A percentile compares a stretch with the other conserved stretches of the same genome.
phyloP scores from a whole-genome alignment of 1,140 invertebrate genomes.

The Bombyx mandarina region DNA sequence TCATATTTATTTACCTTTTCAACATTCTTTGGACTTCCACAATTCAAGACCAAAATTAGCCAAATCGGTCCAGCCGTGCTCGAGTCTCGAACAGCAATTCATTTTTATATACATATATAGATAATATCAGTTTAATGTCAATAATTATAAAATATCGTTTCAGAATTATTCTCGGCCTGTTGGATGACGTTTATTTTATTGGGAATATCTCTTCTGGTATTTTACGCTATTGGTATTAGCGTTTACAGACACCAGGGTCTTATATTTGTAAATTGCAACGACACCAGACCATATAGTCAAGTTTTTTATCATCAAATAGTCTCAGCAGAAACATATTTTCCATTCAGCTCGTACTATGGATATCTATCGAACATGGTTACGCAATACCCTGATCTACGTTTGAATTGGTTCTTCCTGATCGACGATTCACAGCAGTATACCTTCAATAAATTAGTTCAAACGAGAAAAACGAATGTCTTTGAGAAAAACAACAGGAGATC shows the following conservation, averaged over 20 bases:
- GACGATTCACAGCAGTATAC: conserved; percentile 32
- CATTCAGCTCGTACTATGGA: conserved; percentile 32
- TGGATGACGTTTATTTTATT: conserved; percentile 52
- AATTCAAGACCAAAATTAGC: too few species aligned
- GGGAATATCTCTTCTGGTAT: conserved; percentile 43
- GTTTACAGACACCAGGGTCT: conserved; percentile 35
- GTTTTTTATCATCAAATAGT: conserved; percentile 46
- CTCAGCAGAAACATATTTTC: conserved; percentile 20
- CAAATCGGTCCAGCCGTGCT: too few species aligned
- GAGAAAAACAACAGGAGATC: conserved; percentile 27
- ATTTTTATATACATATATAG: not conserved
- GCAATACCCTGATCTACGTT: conserved; percentile 34
- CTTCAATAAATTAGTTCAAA: conserved; percentile 2
- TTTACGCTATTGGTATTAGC: conserved; percentile 41
- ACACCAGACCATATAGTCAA: conserved; percentile 31
- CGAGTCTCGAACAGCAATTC: not conserved
- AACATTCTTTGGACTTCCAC: too few species aligned
- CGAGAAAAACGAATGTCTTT: not conserved
- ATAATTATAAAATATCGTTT: conserved; percentile 17
- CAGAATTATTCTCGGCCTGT: conserved; percentile 51
- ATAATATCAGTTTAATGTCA: not conserved
- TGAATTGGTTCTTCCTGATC: conserved; percentile 42
- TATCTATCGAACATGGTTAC: conserved; percentile 42
- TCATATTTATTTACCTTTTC: too few species aligned
- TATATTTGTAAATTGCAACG: conserved; percentile 36